Evolutionary conservation across 2,888 invertebrate species (phyloP).

Genomic region (Apoderus coryli): DNA sequence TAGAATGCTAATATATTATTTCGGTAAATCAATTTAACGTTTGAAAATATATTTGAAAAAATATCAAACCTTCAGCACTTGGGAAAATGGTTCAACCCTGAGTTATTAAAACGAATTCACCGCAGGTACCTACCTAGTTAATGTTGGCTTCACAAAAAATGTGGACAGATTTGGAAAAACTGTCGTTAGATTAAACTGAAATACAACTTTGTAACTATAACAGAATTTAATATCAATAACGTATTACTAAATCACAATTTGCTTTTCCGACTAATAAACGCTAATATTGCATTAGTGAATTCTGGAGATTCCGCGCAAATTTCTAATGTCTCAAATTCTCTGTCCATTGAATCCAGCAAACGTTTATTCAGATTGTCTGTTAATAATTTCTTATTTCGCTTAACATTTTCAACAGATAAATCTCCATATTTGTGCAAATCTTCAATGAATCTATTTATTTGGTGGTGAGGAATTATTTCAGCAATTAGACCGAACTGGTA

Average conservation of each 20-base stretch:
- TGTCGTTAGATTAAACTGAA: too few relatives aligned
- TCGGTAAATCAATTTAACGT: too few relatives aligned
- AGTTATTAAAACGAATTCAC: too few relatives aligned
- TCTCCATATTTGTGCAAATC: constrained; percentile 43
- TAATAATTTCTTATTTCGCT: constrained; percentile 55
- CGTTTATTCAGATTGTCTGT: constrained; percentile 42
- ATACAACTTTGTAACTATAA: too few relatives aligned
- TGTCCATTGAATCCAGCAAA: constrained; percentile 49
- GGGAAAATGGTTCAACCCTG: too few relatives aligned
- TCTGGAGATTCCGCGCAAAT: constrained; percentile 52
- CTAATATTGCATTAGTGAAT: constrained; percentile 44
- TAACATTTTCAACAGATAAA: constrained; percentile 44
- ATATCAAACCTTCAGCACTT: too few relatives aligned
- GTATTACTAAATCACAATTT: constrained; percentile 23
- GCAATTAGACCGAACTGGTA: constrained; percentile 62
- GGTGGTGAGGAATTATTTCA: constrained; percentile 52
- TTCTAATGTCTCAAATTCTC: constrained; percentile 51
- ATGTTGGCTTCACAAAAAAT: too few relatives aligned
- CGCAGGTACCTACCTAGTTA: too few relatives aligned
- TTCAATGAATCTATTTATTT: constrained; percentile 39
- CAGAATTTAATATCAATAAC: constrained; percentile 13
- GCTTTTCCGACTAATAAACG: constrained; percentile 33
- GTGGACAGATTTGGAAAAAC: too few relatives aligned
- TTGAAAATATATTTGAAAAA: too few relatives aligned
- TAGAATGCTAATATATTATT: too few relatives aligned